These are phyloP conservation scores for Ligdia adustata DNA, from an alignment of 2,888 invertebrate genomes.

Conservation along the genomic window DNA sequence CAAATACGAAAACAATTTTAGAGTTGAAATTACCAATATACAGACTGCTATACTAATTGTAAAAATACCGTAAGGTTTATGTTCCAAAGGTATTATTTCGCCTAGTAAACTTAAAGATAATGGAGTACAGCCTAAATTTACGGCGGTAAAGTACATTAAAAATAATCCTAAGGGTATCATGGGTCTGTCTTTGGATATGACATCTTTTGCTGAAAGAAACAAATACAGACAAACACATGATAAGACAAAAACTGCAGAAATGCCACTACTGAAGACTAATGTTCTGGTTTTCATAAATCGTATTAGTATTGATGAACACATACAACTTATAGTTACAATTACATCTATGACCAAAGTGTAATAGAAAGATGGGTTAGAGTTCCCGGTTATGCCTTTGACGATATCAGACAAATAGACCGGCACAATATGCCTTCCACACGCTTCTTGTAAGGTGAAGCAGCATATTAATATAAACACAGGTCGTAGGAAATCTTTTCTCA, in stretches of 20 bases:
- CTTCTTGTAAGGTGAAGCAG: constrained; percentile 40
- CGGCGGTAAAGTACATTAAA: constrained; percentile 6
- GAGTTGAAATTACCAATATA: constrained; percentile 39
- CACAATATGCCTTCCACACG: constrained; percentile 46
- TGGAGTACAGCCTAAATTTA: constrained; percentile 62
- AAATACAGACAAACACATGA: constrained; percentile 37
- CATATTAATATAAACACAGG: constrained; percentile 41
- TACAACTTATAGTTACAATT: constrained; percentile 38
- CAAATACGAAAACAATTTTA: constrained; percentile 52
- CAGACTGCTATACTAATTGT: constrained; percentile 21
- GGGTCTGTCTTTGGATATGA: background rate
- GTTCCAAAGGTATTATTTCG: constrained; percentile 61
- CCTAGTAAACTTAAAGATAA: constrained; percentile 63
- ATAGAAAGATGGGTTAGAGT: constrained; percentile 35
- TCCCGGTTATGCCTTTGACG: constrained; percentile 40
- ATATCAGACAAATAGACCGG: constrained; percentile 49
- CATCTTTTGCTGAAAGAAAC: constrained; percentile 15
- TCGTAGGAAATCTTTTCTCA: constrained; percentile 37
- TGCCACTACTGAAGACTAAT: constrained; percentile 48
- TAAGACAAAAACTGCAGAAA: constrained; percentile 36
- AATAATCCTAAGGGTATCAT: constrained; percentile 7
- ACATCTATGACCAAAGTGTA: constrained; percentile 47
- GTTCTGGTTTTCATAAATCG: constrained; percentile 40
- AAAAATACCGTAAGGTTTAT: constrained; percentile 45
- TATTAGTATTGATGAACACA: constrained; percentile 33